Evolutionary conservation across 2,797 vertebrate genomes (phyloP).

Genomic region (Vespertilio murinus): DNA sequence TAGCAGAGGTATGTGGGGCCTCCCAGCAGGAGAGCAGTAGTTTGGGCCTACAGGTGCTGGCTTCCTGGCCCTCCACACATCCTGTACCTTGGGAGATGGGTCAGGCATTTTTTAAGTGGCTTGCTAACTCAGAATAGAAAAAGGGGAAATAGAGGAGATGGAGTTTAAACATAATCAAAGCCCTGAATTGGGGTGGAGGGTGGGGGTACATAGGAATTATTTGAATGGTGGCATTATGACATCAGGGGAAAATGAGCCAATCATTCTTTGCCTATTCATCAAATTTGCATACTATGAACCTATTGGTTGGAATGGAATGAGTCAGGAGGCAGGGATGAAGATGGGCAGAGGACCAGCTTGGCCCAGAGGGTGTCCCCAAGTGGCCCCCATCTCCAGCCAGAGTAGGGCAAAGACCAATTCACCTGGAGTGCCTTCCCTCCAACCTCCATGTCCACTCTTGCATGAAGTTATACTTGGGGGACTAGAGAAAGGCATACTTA

Average conservation of each 20-base stretch:
- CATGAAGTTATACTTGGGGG: conserved; percentile 12
- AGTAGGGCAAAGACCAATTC: conserved; percentile 35
- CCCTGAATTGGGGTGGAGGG: conserved; percentile 59
- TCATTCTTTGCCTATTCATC: conserved; percentile 70
- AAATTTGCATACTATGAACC: conserved; percentile 73
- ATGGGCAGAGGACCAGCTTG: conserved; percentile 67
- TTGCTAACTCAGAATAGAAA: conserved; percentile 58
- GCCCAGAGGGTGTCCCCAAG: conserved; percentile 59
- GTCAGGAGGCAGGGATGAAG: conserved; percentile 67
- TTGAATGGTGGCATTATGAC: conserved; percentile 78
- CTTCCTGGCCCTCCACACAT: conserved; percentile 2
- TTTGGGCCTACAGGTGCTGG: conserved; percentile 15
- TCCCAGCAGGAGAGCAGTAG: not conserved
- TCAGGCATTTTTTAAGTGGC: conserved; percentile 57
- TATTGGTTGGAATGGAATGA: conserved; percentile 76
- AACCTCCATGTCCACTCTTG: not conserved
- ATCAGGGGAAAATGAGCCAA: conserved; percentile 71
- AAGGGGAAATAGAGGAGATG: conserved; percentile 39
- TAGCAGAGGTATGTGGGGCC: not conserved
- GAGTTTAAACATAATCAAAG: conserved; percentile 60
- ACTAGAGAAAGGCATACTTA: conserved; percentile 21
- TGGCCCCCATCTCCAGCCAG: conserved; percentile 31
- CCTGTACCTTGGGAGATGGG: conserved; percentile 45
- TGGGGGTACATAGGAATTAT: conserved; percentile 49
- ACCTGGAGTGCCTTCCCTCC: not conserved